A percentile compares a stretch with the other conserved stretches of the same genome.
Conservation (phyloP, 2,888 invertebrate genomes). For the Dysmachus trigonus region DNA sequence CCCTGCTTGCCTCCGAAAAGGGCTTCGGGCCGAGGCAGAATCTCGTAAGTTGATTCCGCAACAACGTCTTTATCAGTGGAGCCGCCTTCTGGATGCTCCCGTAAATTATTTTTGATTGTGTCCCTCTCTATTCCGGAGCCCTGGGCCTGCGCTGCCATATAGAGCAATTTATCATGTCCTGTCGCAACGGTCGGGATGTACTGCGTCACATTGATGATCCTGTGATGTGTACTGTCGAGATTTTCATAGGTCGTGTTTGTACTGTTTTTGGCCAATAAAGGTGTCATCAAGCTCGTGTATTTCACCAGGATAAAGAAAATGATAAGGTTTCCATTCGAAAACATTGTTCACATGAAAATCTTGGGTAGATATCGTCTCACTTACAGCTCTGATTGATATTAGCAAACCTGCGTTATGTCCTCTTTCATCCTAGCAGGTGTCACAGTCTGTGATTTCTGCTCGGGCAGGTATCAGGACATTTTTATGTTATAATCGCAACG, state of each 20-base stretch:
- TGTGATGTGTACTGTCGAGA: neutral
- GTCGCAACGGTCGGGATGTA: neutral
- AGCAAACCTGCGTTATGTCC: neutral
- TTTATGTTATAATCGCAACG: neutral
- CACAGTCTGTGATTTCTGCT: neutral
- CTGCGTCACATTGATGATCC: neutral
- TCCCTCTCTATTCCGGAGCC: neutral
- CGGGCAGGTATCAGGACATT: slow-evolving; percentile 6
- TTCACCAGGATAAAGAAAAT: slow-evolving; percentile 54
- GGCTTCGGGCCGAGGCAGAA: slow-evolving; percentile 11
- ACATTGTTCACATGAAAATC: slow-evolving; percentile 51
- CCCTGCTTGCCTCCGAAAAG: neutral
- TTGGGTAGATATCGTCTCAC: neutral
- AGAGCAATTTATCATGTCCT: slow-evolving; percentile 1
- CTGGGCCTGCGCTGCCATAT: slow-evolving; percentile 9
- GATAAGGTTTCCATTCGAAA: slow-evolving; percentile 55
- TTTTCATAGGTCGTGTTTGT: slow-evolving; percentile 50
- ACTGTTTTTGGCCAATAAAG: slow-evolving; percentile 52
- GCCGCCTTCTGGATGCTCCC: neutral
- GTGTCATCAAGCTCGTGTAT: slow-evolving; percentile 51
- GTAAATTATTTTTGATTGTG: slow-evolving; percentile 4
- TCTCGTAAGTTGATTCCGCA: slow-evolving; percentile 8
- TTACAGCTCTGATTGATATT: slow-evolving; percentile 13
- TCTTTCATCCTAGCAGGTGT: neutral
- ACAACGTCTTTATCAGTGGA: neutral